A percentile compares a stretch with the other conserved stretches of the same genome.
These are phyloP conservation scores for Eptesicus fuscus DNA, from an alignment of 2,113 vertebrate species.

Conservation along the genomic window DNA sequence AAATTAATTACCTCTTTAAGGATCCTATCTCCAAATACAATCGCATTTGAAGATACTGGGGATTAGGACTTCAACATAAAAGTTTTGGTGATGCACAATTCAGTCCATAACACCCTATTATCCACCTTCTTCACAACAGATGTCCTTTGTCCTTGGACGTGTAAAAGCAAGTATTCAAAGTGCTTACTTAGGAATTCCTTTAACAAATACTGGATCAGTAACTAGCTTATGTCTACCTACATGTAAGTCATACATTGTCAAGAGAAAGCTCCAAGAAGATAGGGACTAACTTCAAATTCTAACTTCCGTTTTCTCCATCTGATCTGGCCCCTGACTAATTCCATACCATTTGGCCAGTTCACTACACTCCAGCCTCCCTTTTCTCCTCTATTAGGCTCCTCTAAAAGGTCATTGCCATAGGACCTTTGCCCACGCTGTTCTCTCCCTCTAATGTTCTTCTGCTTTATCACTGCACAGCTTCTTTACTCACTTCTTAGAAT, in stretches of 20 bases:
- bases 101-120: background rate
- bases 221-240: background rate
- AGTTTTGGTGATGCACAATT: background rate
- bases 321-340: background rate
- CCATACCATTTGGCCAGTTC: background rate
- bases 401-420: background rate
- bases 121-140: background rate
- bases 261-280: background rate
- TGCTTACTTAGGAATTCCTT: background rate
- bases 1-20: background rate
- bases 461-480: background rate
- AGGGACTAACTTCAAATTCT: background rate
- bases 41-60: background rate
- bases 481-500: background rate
- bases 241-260: background rate
- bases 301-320: background rate
- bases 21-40: background rate
- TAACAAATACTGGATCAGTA: background rate
- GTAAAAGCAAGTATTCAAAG: background rate
- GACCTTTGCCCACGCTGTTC: background rate
- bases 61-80: background rate
- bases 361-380: background rate
- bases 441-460: background rate
- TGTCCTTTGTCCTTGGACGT: background rate
- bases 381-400: too few species aligned